Base-by-base conservation (phyloP, 2,888 invertebrate species). In the Stenchaetothrips biformis region DNA sequence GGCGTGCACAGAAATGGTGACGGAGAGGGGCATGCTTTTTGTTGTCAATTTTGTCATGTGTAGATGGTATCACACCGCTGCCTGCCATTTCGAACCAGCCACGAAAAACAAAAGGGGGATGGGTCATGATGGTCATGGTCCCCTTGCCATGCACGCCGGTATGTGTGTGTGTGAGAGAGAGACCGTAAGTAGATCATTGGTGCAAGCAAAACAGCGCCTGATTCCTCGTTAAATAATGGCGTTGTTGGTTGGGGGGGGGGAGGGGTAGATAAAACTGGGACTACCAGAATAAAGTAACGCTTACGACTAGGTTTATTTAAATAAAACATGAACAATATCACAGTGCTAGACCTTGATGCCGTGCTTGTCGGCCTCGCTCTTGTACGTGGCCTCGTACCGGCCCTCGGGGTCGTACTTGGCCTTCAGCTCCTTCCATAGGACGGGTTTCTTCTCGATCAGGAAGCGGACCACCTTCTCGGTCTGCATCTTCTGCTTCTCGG, bases 401-500 rank as follows among this genome's bases (percentile, higher is more conserved):
- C 83, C 83, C 18, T 82, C 79, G 8, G 84, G 83, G 79, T 84
- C 84, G 83, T 82, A 84, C 79, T 83, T 83, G 62, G 81, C 78
- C n/a, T 77, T 78, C 74, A 84, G 79, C 27, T 79, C 79, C 49
- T 82, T 80, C 81, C 83, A 84, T 53, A 83, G 83, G 6, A 27
- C 79, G n/a, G 82, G 80, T 18, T 83, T 81, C 21, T 83, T 82
- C 13, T 81, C 80, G 77, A 82, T 82, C 80, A 84, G 78, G 81
- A 82, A 81, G 18, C 78, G 81, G 47, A 82, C 80, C 48, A 83
- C 83, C 80, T 82, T 83, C 21, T 82, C 81, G 48, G 83, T 82
- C 77, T 82, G 81, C 7, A 67, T 37, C 81, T 83, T 84, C 81
- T 84, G 84, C 21, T 82, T 78, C 9, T 80, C 80, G 7, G 82